A percentile compares a stretch with the other conserved stretches of the same genome.
These are phyloP conservation scores for Sinocyclocheilus anshuiensis DNA, from an alignment of 2,113 vertebrate genomes.

Conservation along the genomic window DNA sequence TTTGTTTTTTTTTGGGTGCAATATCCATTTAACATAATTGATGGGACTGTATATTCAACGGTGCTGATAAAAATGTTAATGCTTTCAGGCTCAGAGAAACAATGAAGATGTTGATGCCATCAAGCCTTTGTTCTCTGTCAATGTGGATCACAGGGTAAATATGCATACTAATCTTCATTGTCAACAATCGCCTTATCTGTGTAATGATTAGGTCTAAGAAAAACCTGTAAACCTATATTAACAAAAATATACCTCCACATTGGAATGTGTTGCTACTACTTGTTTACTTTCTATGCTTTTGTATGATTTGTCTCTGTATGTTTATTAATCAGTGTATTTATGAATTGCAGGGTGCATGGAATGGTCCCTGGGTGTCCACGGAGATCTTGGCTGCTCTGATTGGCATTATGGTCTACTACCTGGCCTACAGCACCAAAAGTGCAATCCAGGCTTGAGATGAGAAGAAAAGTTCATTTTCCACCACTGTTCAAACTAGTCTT, in stretches of 20 bases:
- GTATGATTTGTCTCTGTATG: neutral
- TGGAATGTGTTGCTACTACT: neutral
- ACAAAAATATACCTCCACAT: neutral
- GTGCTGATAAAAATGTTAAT: neutral
- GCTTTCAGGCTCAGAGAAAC: conserved; percentile 86
- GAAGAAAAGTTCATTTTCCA: neutral
- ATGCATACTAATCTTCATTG: neutral
- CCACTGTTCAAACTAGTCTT: neutral
- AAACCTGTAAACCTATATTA: neutral
- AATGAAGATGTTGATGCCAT: conserved; percentile 86
- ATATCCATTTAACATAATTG: neutral
- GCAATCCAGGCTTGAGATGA: conserved; percentile 81
- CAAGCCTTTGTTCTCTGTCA: conserved; percentile 86
- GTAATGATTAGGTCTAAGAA: neutral
- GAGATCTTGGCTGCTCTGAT: conserved; percentile 87
- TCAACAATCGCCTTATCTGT: neutral
- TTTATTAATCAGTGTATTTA: neutral
- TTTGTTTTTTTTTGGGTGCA: neutral
- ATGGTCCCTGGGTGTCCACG: conserved; percentile 88
- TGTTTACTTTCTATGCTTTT: neutral
- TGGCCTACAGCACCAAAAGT: conserved; percentile 87
- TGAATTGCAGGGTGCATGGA: conserved; percentile 83
- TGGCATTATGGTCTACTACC: conserved; percentile 83
- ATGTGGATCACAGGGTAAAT: conserved; percentile 88
- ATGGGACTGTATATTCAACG: neutral